Evolutionary conservation across 2,888 invertebrate species (phyloP).

Genomic region (Galerucella calmariensis): DNA sequence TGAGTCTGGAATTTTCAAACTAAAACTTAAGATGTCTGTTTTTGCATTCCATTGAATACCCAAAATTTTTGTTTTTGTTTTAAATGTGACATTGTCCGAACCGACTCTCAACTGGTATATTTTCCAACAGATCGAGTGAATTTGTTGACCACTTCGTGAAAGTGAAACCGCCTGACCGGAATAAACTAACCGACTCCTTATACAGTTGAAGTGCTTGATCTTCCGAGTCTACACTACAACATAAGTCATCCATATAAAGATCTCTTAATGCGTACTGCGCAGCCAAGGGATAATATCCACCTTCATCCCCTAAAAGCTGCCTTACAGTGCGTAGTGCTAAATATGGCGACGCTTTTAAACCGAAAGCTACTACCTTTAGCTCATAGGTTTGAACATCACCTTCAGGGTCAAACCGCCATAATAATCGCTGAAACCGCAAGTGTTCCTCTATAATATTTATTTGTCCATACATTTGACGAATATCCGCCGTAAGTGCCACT

Average conservation of each 20-base stretch:
- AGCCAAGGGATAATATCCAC: constrained; percentile 21
- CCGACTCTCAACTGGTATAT: background rate
- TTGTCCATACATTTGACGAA: no score
- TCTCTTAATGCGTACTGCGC: background rate
- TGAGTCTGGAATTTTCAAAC: no score
- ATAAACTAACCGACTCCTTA: constrained; percentile 16
- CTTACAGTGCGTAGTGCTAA: background rate
- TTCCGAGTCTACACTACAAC: constrained; percentile 7
- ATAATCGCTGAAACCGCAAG: no score
- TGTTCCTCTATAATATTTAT: no score
- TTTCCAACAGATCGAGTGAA: background rate
- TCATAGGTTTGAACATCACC: no score
- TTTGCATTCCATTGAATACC: no score
- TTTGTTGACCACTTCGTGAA: background rate
- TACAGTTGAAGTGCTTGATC: constrained; percentile 15
- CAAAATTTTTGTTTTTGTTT: background rate
- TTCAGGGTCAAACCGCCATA: no score
- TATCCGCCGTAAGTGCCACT: no score
- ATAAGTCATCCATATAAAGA: constrained; percentile 18
- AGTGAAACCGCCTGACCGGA: constrained; percentile 22
- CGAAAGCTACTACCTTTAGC: no score
- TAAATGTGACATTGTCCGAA: constrained; percentile 5
- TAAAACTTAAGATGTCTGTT: no score
- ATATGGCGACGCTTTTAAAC: constrained; percentile 1
- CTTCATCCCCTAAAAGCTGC: background rate